These are phyloP conservation scores for Nesogale talazaci DNA, from an alignment of 2,113 vertebrate genomes.

Conservation along the genomic window DNA sequence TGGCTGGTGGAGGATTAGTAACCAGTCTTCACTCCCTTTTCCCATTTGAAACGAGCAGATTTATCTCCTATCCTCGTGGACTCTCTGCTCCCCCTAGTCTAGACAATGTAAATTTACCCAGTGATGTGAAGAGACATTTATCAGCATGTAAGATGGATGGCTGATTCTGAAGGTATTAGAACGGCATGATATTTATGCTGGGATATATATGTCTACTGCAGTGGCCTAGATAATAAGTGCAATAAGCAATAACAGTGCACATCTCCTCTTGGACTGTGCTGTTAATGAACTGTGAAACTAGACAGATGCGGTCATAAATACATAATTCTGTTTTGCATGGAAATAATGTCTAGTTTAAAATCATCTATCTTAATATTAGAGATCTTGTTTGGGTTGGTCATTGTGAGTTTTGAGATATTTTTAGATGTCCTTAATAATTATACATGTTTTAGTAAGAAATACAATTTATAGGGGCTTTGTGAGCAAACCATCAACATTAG, in stretches of 20 bases:
- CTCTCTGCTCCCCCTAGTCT: background rate
- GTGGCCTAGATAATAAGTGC: background rate
- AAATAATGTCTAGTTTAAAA: background rate
- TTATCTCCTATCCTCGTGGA: background rate
- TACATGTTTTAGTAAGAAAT: background rate
- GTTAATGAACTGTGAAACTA: conserved; percentile 67
- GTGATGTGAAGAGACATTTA: conserved; percentile 39
- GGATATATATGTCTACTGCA: background rate
- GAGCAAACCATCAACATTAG: background rate
- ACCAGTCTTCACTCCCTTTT: rapidly evolving
- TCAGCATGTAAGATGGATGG: conserved; percentile 27
- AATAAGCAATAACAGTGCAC: conserved; percentile 10
- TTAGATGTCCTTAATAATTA: background rate
- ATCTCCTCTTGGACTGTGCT: conserved; percentile 29
- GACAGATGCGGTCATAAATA: conserved; percentile 23
- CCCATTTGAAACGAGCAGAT: background rate
- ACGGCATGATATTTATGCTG: background rate
- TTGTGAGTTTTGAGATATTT: background rate
- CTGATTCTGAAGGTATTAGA: background rate
- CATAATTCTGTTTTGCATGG: background rate
- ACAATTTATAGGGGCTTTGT: background rate
- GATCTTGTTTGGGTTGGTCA: background rate
- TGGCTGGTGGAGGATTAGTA: rapidly evolving
- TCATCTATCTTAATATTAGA: background rate
- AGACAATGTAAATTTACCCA: conserved; percentile 30